Conservation (phyloP, 53 echinoderm and acorn worm species). For the Zoroaster sp. region DNA sequence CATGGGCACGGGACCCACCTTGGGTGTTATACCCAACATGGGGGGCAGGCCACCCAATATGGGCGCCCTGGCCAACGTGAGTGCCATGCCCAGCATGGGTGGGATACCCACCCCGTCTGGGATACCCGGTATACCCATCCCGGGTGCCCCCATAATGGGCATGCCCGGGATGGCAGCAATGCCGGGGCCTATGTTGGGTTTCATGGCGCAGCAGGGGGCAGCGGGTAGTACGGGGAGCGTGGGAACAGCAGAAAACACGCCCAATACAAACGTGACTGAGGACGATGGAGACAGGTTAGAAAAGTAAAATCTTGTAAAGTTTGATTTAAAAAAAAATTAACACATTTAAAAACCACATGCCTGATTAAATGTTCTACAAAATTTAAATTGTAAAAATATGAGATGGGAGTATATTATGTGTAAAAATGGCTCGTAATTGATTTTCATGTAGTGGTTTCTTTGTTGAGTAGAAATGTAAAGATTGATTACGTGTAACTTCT, state of each 20-base stretch:
- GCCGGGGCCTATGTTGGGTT: conserved; percentile 46
- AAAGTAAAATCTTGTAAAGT: too few species aligned
- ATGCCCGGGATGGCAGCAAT: conserved; percentile 39
- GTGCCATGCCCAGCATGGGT: not conserved
- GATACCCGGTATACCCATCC: conserved; percentile 8
- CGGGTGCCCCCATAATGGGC: conserved; percentile 23
- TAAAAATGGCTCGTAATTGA: too few species aligned
- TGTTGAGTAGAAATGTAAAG: too few species aligned
- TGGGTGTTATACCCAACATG: not conserved
- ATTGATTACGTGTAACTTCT: too few species aligned
- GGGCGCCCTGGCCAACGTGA: not conserved
- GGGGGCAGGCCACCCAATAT: not conserved
- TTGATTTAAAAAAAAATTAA: too few species aligned
- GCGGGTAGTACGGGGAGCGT: conserved; percentile 10
- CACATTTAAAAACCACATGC: too few species aligned
- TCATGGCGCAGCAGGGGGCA: conserved; percentile 57
- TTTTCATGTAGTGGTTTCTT: too few species aligned
- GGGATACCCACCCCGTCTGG: not conserved
- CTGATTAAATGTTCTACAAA: too few species aligned
- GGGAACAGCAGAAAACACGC: conserved; percentile 47
- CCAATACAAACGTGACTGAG: conserved; percentile 67
- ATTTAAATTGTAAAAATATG: too few species aligned
- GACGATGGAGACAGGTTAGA: conserved; percentile 49
- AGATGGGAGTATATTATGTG: too few species aligned
- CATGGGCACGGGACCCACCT: not conserved